Evolutionary conservation across 2,888 invertebrate species (phyloP).

Genomic region (Tuta absoluta): DNA sequence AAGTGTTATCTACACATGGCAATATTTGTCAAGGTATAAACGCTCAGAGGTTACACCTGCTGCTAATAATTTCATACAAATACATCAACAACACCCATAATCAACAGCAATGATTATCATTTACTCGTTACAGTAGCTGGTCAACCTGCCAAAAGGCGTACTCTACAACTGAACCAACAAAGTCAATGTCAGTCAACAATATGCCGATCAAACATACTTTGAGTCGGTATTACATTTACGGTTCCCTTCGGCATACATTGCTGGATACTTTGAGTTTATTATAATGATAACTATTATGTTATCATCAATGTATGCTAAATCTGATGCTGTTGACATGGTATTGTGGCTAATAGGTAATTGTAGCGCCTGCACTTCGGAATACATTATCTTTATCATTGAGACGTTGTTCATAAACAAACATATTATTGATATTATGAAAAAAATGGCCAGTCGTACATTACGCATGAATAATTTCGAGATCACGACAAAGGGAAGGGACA

Average conservation of each 20-base stretch:
- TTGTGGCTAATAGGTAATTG: too few relatives aligned
- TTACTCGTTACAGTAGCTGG: slow-evolving; percentile 3
- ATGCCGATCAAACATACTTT: slow-evolving; percentile 18
- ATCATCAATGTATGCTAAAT: too few relatives aligned
- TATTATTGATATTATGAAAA: slow-evolving; percentile 16
- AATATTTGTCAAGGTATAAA: too few relatives aligned
- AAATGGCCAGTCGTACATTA: slow-evolving; percentile 15
- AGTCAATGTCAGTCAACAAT: slow-evolving; percentile 46
- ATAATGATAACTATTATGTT: too few relatives aligned
- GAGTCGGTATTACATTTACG: neutral
- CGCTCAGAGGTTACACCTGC: too few relatives aligned
- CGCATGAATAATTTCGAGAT: neutral
- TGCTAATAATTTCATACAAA: neutral
- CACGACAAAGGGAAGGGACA: neutral
- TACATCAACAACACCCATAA: neutral
- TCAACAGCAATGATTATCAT: neutral
- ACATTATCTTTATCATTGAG: slow-evolving; percentile 31
- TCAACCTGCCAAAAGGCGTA: slow-evolving; percentile 4
- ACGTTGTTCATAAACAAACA: slow-evolving; percentile 29
- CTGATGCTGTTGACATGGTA: too few relatives aligned
- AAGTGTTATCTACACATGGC: too few relatives aligned
- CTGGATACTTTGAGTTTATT: too few relatives aligned
- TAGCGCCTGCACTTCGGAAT: slow-evolving; percentile 21
- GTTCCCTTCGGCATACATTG: too few relatives aligned
- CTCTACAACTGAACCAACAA: slow-evolving; percentile 47